Base-by-base conservation (phyloP, 2,113 vertebrate species). In the Boulengeromyrus knoepffleri region DNA sequence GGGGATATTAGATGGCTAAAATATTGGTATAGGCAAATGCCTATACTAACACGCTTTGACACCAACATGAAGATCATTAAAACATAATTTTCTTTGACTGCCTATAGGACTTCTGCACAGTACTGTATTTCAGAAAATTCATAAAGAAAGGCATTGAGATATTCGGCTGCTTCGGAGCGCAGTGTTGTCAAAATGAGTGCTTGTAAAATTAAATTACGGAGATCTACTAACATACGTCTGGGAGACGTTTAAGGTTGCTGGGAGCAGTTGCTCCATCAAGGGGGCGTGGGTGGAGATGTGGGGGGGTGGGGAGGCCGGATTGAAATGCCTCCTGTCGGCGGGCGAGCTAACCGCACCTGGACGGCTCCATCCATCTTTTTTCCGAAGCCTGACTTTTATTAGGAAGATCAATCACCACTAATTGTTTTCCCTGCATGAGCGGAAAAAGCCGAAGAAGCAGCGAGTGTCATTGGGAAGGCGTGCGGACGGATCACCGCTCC, bases 361-460 rank as follows among this genome's bases (percentile, higher is more conserved):
- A 83, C 31, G 31, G 66, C 70, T 80, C 39, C 46, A 83, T 83
- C 88, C 5, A 31, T 49, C 47, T 36, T 53, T 70, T 70, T 70
- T 24, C 31, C 13, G 31, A 36, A 87, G 31, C 50, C 49, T n/a
- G 49, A 7, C 88, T 89, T 87, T 50, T 45, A 49, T 89, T 80
- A 89, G n/a, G 27, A n/a, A 74, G 31, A 89, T 89, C 88, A 89
- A 89, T 84, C 74, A 53, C 49, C 31, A 12, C 49, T 89, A 89
- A 89, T 89, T 84, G 49, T 74, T 74, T 89, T 52, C 10, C 49
- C 70, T 27, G 66, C 47, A 56, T 53, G 88, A 74, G 12, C 50
- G 80, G 19, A 19, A 39, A 74, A 49, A 36, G 31, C 74, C 74
- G 8, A 39, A 83, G 45, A 89, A 49, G 88, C 74, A 53, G 47